A percentile compares a stretch with the other conserved stretches of the same genome.
Conservation (phyloP, 2,888 invertebrate genomes). For the Dichetophora obliterata region DNA sequence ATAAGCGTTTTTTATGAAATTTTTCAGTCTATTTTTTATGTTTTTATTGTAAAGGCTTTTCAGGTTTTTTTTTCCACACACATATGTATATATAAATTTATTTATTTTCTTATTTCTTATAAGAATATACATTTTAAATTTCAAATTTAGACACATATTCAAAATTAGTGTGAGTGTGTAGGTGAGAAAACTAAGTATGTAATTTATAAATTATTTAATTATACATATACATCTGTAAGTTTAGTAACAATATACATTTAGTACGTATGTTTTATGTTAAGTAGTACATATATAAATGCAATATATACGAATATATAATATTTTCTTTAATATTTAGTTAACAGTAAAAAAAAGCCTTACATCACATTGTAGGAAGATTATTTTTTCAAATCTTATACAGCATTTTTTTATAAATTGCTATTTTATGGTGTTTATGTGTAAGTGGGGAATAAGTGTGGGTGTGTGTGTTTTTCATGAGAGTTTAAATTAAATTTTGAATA, state of each 20-base stretch:
- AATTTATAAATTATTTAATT: conserved; percentile 4
- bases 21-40: conserved; percentile 35
- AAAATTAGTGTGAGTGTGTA: neutral
- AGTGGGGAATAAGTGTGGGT: too few relatives aligned
- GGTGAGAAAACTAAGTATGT: neutral
- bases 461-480: too few relatives aligned
- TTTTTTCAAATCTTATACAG: neutral
- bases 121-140: neutral
- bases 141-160: neutral
- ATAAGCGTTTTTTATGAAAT: conserved; percentile 28
- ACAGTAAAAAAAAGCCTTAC: neutral
- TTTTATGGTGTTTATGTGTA: too few relatives aligned
- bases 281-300: neutral
- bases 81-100: neutral
- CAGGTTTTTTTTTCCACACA: conserved; percentile 4
- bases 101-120: neutral
- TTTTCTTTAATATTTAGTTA: neutral
- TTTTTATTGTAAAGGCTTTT: conserved; percentile 31
- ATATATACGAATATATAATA: neutral
- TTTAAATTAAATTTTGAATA: too few relatives aligned
- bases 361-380: conserved; percentile 1
- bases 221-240: neutral
- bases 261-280: neutral
- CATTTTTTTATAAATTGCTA: neutral
- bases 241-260: neutral